Evolutionary conservation across 2,113 vertebrate species (phyloP).

Genomic region (Gracilinanus agilis): DNA sequence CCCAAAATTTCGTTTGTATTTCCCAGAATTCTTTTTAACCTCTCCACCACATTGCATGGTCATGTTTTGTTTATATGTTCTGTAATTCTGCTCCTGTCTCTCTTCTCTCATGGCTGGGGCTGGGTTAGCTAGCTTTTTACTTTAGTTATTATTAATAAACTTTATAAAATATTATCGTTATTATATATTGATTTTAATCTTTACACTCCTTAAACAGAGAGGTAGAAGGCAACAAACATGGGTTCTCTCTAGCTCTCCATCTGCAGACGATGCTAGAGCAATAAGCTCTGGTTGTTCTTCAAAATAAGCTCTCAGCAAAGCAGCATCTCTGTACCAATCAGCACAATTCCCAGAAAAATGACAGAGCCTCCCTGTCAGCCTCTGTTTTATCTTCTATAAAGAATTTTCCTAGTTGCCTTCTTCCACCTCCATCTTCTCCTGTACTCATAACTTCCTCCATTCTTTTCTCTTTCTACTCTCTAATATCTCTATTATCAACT

Average conservation of each 20-base stretch:
- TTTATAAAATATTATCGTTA: too few species aligned
- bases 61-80: too few species aligned
- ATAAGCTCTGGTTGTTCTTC: not conserved
- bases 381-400: not conserved
- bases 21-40: too few species aligned
- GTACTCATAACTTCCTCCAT: not conserved
- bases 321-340: not conserved
- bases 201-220: not conserved
- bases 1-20: too few species aligned
- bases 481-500: too few species aligned
- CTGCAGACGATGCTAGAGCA: not conserved
- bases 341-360: not conserved
- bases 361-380: not conserved
- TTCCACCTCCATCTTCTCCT: not conserved
- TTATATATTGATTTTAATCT: too few species aligned
- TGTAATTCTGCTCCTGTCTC: too few species aligned
- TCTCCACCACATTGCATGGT: too few species aligned
- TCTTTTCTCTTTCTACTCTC: not conserved
- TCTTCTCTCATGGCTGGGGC: too few species aligned
- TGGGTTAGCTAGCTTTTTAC: too few species aligned
- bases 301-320: not conserved
- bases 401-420: not conserved
- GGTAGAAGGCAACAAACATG: not conserved
- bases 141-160: too few species aligned
- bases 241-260: not conserved